These are phyloP conservation scores for Drosophila navojoa DNA, from an alignment of 1,140 invertebrate species.

Conservation along the genomic window DNA sequence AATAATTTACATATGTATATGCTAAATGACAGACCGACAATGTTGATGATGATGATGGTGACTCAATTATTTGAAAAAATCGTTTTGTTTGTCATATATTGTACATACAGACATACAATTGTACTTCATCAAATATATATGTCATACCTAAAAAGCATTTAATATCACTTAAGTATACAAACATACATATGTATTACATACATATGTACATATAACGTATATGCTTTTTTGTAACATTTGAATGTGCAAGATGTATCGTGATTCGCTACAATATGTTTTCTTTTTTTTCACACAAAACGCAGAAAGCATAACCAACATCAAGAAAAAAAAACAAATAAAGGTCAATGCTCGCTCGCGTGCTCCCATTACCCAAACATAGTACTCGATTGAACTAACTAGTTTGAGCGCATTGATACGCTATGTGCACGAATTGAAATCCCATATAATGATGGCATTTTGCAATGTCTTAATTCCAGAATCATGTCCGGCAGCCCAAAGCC, in stretches of 20 bases:
- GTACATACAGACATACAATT: no score
- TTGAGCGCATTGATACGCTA: background rate
- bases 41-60: no score
- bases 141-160: no score
- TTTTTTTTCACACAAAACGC: background rate
- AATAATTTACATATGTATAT: background rate
- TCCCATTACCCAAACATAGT: background rate
- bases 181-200: no score
- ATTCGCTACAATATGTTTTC: no score
- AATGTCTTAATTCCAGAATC: conserved; percentile 11
- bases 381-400: background rate
- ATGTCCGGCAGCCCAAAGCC: conserved; percentile 84
- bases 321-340: conserved; percentile 31
- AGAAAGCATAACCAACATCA: conserved; percentile 8
- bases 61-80: no score
- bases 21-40: no score
- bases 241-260: background rate
- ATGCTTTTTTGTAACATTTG: no score
- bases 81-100: no score
- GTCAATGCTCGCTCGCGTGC: conserved; percentile 37
- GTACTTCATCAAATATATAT: no score
- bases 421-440: background rate
- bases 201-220: no score
- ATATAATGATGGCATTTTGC: background rate
- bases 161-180: no score